Base-by-base conservation (phyloP, 2,888 invertebrate species). In the Xestia c-nigrum region DNA sequence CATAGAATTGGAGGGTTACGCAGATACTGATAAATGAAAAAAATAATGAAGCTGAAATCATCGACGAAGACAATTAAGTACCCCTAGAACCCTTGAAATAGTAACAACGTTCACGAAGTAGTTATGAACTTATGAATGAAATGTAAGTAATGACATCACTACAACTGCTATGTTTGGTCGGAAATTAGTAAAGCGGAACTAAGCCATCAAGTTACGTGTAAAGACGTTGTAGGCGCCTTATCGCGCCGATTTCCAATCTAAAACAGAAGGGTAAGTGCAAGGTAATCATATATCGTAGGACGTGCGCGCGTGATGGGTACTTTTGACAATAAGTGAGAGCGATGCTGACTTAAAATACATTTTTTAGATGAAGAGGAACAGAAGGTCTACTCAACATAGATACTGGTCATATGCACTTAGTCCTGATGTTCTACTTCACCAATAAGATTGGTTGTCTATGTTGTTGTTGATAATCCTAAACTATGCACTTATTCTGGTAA, bases 201-300 rank as follows among this genome's bases (percentile, higher is more conserved):
- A 66, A 64, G 21, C 50, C 38, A 67, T 64, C 12, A 38, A 72
- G 46, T 57, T 59, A 66, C 21, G n/a, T 47, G 38, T 74, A 50
- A 24, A 69, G 65, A 50, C 64, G n/a, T 46, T 12, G 24, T 14
- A 55, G 65, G 38, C 38, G 68, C 38, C 59, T 65, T 61, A 55
- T 65, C 6, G 55, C 40, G 19, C 21, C 57, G 85, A 85, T 76
- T 81, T 76, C 83, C 59, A 74, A 85, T 46, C 74, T 66, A 63
- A 76, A 81, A 59, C 47, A 63, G 76, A 63, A 24, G 40, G 46
- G 52, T 66, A 21, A 63, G 66, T 38, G 50, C 52, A 43, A 24
- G 31, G 57, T 59, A 68, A 71, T 50, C 50, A 46, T 65, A 68
- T n/a, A 24, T 40, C 24, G 57, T 38, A 46, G 55, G 50, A 81